Evolutionary conservation across 1,140 invertebrate genomes (phyloP), one percentile per base, ranked within the genome.

Genomic region (Euglossa dilemma): DNA sequence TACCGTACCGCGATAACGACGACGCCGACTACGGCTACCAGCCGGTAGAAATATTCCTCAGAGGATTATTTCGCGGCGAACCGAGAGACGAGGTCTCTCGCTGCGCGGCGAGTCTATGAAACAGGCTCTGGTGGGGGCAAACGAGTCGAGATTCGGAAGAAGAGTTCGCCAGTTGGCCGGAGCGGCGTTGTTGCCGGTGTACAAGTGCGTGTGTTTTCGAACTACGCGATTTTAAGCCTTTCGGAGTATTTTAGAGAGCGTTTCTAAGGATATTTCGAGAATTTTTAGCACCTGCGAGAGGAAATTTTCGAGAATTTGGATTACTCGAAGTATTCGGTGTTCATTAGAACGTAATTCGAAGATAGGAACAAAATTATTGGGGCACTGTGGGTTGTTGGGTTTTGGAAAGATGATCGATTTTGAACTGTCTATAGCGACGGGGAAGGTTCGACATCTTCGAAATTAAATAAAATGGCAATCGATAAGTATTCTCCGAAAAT

Each of bases 1-100:
- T 90, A 90, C 85, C 75, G 76, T 83, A 77, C 85, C 82, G 67
- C 82, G 81, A 86, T 89, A 85, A 89, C 87, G 84, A 79, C 87
- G 83, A 72, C 82, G 83, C 54, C 59, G 86, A 64, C 83, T 74
- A 87, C 86, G 86, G 84, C 86, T 80, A 87, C 67, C 76, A 87
- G 70, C 76, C 83, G 82, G 61, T 70, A 88, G 82, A 70, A 88
- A 88, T 88, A 88, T 88, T 87, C 82, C 87, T 78, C 77, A 81
- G 87, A 88, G 87, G 87, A 88, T 88, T 87, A 88, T 84, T 84
- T 57, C 85, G 77, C 45, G 74, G 36, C 63, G 80, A 57, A 70
- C 69, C 52, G 73, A 72, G 47, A 57, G 67, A 8, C 75, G 75
- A 57, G 14, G 43, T 45, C 64, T 45, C 64, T 45, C 11, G 54